These are phyloP conservation scores for Nemotelus nigrinus DNA, from an alignment of 2,888 invertebrate genomes.

Conservation along the genomic window DNA sequence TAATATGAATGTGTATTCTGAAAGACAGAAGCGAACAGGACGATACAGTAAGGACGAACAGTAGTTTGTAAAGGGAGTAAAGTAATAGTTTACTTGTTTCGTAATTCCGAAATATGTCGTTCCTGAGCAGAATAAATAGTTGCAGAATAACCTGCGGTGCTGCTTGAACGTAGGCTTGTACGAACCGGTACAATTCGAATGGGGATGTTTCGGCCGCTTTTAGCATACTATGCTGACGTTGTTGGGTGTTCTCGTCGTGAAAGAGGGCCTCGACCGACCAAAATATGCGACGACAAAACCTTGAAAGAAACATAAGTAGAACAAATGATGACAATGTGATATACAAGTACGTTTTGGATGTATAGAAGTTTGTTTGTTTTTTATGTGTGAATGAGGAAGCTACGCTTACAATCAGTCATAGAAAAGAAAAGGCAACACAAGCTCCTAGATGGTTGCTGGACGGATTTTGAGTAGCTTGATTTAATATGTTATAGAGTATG, in stretches of 20 bases:
- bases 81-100: slow-evolving; percentile 70
- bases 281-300: slow-evolving; percentile 78
- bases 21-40: slow-evolving; percentile 10
- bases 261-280: slow-evolving; percentile 79
- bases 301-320: slow-evolving; percentile 56
- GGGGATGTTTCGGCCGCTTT: slow-evolving; percentile 73
- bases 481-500: no score
- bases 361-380: no score
- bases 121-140: slow-evolving; percentile 72
- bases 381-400: no score
- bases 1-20: not conserved
- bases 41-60: not conserved
- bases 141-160: slow-evolving; percentile 77
- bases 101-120: slow-evolving; percentile 68
- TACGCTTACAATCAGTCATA: no score
- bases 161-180: slow-evolving; percentile 81
- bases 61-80: not conserved
- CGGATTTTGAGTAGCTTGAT: no score
- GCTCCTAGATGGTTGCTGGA: no score
- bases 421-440: no score
- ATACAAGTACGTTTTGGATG: no score
- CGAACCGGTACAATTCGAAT: slow-evolving; percentile 79
- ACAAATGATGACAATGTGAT: no score
- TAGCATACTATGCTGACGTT: slow-evolving; percentile 70
- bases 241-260: slow-evolving; percentile 68